A percentile compares a stretch with the other conserved stretches of the same genome.
Evolutionary conservation across 2,797 vertebrate species (phyloP).

Genomic region (Ibycter americanus): DNA sequence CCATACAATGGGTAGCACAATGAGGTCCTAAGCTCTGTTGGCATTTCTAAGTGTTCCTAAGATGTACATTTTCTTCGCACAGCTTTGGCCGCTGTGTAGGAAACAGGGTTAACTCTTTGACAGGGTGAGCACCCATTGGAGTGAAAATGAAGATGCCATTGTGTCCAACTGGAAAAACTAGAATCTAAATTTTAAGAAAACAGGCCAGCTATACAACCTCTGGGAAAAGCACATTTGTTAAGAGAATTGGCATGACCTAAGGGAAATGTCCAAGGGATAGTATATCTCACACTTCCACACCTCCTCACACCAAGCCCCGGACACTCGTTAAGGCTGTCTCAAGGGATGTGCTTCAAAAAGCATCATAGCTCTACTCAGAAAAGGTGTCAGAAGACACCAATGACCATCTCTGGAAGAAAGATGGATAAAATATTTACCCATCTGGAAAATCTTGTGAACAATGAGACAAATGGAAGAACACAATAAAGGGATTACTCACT

Average conservation of each 20-base stretch:
- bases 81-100: neutral
- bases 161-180: neutral
- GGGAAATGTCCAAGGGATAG: neutral
- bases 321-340: neutral
- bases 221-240: neutral
- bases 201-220: neutral
- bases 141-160: neutral
- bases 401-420: neutral
- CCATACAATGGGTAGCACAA: neutral
- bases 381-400: neutral
- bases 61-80: neutral
- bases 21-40: neutral
- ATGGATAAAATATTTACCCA: neutral
- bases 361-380: neutral
- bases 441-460: constrained; percentile 16
- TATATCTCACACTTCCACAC: neutral
- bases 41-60: neutral
- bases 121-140: rapidly evolving
- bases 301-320: neutral
- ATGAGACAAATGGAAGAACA: neutral
- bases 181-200: neutral
- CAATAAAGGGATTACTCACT: constrained; percentile 24
- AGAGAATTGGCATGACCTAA: neutral
- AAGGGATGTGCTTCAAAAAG: neutral
- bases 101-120: neutral